Conservation (phyloP, 2,888 invertebrate species). For the Phyto melanocephala region DNA sequence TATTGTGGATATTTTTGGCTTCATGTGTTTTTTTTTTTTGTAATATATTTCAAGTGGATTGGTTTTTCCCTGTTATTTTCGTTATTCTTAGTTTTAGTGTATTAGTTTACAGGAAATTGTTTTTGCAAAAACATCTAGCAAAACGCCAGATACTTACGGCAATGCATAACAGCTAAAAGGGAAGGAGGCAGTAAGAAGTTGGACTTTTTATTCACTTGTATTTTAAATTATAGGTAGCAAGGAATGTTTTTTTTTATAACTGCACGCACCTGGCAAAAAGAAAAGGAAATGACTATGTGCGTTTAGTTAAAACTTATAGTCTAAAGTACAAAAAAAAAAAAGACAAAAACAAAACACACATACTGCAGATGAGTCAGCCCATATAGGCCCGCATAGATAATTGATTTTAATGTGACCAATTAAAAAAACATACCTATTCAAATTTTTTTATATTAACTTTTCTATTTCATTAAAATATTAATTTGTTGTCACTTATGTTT, state of each 20-base stretch:
- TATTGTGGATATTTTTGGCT: conserved; percentile 48
- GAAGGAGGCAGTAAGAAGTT: conserved; percentile 40
- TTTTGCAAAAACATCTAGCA: conserved; percentile 7
- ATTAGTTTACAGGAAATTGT: conserved; percentile 53
- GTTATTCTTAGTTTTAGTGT: conserved; percentile 1
- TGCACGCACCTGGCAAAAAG: conserved; percentile 49
- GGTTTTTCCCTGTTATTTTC: conserved; percentile 1
- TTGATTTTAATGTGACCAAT: neutral
- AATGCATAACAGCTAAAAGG: conserved; percentile 22
- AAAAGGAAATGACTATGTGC: conserved; percentile 50
- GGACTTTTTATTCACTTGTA: conserved; percentile 27
- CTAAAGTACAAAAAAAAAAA: conserved; percentile 40
- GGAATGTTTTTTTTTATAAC: conserved; percentile 23
- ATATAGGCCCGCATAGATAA: neutral
- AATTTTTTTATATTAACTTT: neutral
- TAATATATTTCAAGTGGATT: conserved; percentile 43
- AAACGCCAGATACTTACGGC: conserved; percentile 40
- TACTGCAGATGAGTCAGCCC: conserved; percentile 34
- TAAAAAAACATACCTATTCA: neutral
- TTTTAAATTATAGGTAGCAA: conserved; percentile 44
- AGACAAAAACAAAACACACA: neutral
- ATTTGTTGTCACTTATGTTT: too few relatives aligned
- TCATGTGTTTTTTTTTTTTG: conserved; percentile 16
- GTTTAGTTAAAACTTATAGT: conserved; percentile 36
- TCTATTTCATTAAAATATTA: neutral